phyloP scores from a whole-genome alignment of 2,888 invertebrate genomes.

The Drosophila emarginata region DNA sequence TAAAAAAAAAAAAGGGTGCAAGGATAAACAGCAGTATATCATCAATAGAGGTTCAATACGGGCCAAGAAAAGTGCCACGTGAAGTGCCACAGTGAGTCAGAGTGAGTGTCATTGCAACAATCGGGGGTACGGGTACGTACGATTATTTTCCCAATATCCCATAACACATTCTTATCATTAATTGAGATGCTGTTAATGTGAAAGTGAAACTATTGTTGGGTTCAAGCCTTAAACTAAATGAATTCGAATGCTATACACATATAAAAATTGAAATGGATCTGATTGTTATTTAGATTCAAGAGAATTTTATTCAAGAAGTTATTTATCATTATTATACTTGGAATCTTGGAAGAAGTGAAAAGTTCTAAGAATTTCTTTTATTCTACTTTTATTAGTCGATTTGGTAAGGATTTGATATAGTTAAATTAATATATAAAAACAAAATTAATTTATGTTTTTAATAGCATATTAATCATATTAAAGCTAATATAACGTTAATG shows the following conservation, averaged over 20 bases:
- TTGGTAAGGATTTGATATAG: no score
- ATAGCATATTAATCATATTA: no score
- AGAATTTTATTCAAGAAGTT: no score
- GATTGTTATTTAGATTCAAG: no score
- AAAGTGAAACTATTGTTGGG: background rate
- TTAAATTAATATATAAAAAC: no score
- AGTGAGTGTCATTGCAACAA: background rate
- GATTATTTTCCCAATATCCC: background rate
- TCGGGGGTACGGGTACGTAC: background rate
- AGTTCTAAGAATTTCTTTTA: no score
- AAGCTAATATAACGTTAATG: no score
- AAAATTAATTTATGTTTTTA: no score
- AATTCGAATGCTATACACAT: background rate
- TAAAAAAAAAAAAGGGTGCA: slow-evolving; percentile 3
- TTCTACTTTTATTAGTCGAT: no score
- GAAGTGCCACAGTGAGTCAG: background rate
- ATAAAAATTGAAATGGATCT: no score
- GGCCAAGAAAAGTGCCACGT: background rate
- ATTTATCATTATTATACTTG: no score
- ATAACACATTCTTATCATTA: background rate
- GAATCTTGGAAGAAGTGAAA: no score
- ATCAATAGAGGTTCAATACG: slow-evolving; percentile 5
- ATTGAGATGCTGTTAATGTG: background rate
- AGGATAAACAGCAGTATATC: background rate
- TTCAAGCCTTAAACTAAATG: background rate